Evolutionary conservation across 1,140 invertebrate species (phyloP), one percentile per base, ranked within the genome.

Genomic region (Augochlora pura): DNA sequence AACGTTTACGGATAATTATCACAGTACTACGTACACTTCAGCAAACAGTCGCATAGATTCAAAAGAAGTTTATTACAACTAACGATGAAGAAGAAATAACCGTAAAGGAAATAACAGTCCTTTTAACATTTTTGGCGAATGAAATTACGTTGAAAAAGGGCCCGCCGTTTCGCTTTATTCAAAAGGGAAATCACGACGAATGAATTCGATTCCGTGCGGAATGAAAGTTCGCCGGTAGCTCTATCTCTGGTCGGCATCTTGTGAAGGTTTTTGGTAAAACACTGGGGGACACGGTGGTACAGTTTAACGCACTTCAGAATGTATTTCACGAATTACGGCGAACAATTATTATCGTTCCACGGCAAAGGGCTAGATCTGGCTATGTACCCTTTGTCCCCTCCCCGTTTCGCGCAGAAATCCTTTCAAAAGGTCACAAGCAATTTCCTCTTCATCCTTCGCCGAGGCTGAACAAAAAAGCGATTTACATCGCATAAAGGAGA

Each of bases 401-500:
- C 49, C 52, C 25, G 38, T 18, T 49, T 57, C 38, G 65, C 63
- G 54, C 70, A 32, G 52, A 38, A 46, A 18, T 76, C 59, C 63
- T 81, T 86, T 81, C 70, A 68, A 67, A 23, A 75, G 84, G 84
- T 80, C 84, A 77, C 73, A 68, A 84, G 81, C 65, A 72, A 83
- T 87, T 88, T 88, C 81, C 78, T 21, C 69, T 69, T 74, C 71
- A 74, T 78, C 25, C 66, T 77, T 65, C 82, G 57, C 60, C 23
- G 42, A 42, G 18, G 60, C 62, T 69, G 60, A 62, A 86, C 77
- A 82, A 84, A 87, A 86, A 88, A 86, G 69, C 84, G 80, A 87
- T 86, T 84, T 88, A 74, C 81, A 81, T 86, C 65, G 83, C 64
- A 81, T 87, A 83, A 88, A 88, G 80, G 86, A 57, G n/a, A 59